Evolutionary conservation across 2,888 invertebrate genomes (phyloP), one percentile per base, ranked within the genome.

Genomic region (Augochlorella aurata): DNA sequence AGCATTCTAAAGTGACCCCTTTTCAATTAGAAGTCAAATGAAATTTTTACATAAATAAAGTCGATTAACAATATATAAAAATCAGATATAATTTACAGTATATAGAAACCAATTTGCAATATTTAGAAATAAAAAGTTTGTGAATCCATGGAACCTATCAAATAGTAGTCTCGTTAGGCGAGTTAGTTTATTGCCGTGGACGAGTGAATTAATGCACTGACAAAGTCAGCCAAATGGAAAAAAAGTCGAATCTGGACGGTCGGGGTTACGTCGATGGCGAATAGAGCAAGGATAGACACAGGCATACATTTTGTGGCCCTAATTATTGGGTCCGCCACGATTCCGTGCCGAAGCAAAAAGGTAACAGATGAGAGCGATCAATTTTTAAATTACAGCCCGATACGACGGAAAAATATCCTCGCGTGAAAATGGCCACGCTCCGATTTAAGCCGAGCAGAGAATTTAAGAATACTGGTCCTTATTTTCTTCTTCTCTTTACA

Each of bases 311-410:
- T 78, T 70, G 81, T 76, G 69, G 86, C 79, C 83, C 82, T 93
- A 92, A 93, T 93, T 93, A 90, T 89, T 87, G 88, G 93, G 89
- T 92, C 87, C 90, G 88, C 78, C 84, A 84, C 86, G 75, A 88
- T 87, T 90, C 90, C 89, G 90, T 90, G 89, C 81, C 83, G 85
- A 88, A 91, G 91, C 90, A 85, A 91, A 92, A 89, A 85, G 84
- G 85, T 92, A 92, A 93, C 92, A 89, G 90, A 93, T 93, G 92
- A 90, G 91, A 89, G 90, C 90, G 90, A 93, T 93, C 90, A 91
- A 92, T 92, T 91, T 88, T 86, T 83, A 79, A 78, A 88, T 88
- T 83, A 82, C 79, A 79, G 79, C 65, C 82, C 58, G 79, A 81
- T 82, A 58, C 67, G 16, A 67, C 21, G 75, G 66, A 29, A 47